Evolutionary conservation across 2,797 vertebrate species (phyloP).

Genomic region (Hippocampus kuda): DNA sequence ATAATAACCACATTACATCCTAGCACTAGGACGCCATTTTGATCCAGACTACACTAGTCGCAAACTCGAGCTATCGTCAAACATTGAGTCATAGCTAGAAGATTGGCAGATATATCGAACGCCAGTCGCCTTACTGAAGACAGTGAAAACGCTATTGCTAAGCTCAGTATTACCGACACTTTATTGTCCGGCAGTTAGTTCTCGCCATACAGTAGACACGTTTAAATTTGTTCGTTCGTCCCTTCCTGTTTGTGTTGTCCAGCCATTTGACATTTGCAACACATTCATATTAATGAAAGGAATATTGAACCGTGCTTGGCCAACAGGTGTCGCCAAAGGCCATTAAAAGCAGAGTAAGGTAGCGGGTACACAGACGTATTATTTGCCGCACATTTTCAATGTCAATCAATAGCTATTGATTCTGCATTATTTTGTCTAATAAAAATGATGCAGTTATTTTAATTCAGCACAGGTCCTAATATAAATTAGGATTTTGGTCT

Average conservation of each 20-base stretch:
- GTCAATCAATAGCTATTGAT: too few relatives aligned
- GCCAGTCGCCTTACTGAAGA: too few relatives aligned
- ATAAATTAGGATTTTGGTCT: too few relatives aligned
- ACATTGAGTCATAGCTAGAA: slow-evolving; percentile 20
- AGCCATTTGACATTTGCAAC: not conserved
- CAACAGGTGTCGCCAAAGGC: not conserved
- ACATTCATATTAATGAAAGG: not conserved
- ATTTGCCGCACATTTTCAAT: too few relatives aligned
- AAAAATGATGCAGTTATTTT: too few relatives aligned
- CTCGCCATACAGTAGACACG: too few relatives aligned
- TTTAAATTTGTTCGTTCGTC: not conserved
- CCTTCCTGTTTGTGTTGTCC: not conserved
- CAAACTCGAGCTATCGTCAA: not conserved
- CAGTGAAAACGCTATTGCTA: too few relatives aligned
- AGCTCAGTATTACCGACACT: too few relatives aligned
- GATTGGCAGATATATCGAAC: slow-evolving; percentile 43
- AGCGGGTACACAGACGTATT: not conserved
- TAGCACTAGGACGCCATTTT: slow-evolving; percentile 61
- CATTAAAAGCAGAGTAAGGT: not conserved
- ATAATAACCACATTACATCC: slow-evolving; percentile 50
- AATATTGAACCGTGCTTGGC: not conserved
- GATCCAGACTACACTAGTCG: slow-evolving; percentile 49
- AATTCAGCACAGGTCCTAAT: too few relatives aligned
- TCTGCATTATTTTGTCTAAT: too few relatives aligned
- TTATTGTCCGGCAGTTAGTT: too few relatives aligned